Base-by-base conservation (phyloP, 2,888 invertebrate genomes). In the Oegoconia quadripuncta region DNA sequence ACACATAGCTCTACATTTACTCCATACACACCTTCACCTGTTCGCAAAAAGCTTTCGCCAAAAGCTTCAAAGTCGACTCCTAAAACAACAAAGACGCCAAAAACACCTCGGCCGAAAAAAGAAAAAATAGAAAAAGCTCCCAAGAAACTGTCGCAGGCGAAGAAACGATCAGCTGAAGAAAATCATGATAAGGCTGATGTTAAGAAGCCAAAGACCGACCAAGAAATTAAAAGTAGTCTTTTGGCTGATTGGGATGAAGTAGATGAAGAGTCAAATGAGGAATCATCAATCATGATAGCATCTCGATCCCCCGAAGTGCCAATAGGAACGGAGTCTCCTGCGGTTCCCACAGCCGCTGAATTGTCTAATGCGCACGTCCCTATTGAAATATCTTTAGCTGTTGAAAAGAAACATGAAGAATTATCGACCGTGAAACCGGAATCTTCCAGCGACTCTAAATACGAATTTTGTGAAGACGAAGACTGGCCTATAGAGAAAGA, bases 201-300 rank as follows among this genome's bases (percentile, higher is more conserved):
- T 15, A 90, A 90, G 53, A 88, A 88, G 53, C 67, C 73, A 37
- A 90, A 90, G 64, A 88, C 89, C 23, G 89, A 90, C 65, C 88
- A 89, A 41, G 91, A 92, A 68, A 90, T 93, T 50, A 90, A 91
- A 42, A 91, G 89, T 39, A 91, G 92, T 52, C 79, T 95, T 28
- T 73, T 95, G 40, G 93, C 93, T 1, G 95, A 95, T 61, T 95
- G 95, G 94, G 91, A 91, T 47, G 94, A 94, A 53, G 91, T 67
- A 12, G 84, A 77, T 37, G 84, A 86, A 30, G 79, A 80, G 38
- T 78, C 73, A 6, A 75, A 74, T 51, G 84, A 81, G 35, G 78
- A 76, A 44, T 72, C 77, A 11, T 59, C 74, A 14, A 51, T 61
- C 12, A 63, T 68, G 41, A 57, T 59, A 2, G 64, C 71, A 53